phyloP scores from a whole-genome alignment of 2,113 vertebrate species.

The Myotis lucifugus region DNA sequence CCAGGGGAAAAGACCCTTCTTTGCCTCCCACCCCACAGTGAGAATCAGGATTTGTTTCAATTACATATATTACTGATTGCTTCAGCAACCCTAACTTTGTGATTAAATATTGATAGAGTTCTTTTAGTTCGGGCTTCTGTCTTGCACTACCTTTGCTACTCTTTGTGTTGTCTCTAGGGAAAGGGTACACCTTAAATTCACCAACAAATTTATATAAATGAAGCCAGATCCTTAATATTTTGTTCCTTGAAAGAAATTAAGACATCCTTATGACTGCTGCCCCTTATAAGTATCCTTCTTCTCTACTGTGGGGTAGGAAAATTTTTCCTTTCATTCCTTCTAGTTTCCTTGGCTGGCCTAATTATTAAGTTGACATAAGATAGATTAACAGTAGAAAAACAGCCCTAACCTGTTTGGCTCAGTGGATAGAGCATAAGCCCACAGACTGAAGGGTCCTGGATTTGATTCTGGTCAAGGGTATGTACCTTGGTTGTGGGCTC shows the following conservation, averaged over 20 bases:
- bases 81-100: conserved; percentile 66
- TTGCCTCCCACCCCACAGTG: not conserved
- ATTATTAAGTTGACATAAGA: not conserved
- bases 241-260: conserved; percentile 28
- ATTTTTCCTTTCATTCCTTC: not conserved
- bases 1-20: not conserved
- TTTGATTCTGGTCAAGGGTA: too few relatives aligned
- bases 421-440: too few relatives aligned
- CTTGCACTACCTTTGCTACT: not conserved
- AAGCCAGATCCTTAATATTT: conserved; percentile 34
- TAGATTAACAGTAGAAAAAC: not conserved
- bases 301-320: not conserved
- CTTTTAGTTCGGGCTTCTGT: conserved; percentile 52
- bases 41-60: conserved; percentile 76
- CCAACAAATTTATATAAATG: conserved; percentile 40
- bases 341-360: not conserved
- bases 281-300: not conserved
- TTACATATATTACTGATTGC: conserved; percentile 77
- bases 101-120: conserved; percentile 80
- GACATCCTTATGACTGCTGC: not conserved
- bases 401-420: too few relatives aligned
- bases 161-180: not conserved
- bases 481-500: too few relatives aligned
- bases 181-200: not conserved
- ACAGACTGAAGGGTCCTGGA: too few relatives aligned